Base-by-base conservation (phyloP, 2,113 vertebrate genomes). In the Himantopus leucocephalus region DNA sequence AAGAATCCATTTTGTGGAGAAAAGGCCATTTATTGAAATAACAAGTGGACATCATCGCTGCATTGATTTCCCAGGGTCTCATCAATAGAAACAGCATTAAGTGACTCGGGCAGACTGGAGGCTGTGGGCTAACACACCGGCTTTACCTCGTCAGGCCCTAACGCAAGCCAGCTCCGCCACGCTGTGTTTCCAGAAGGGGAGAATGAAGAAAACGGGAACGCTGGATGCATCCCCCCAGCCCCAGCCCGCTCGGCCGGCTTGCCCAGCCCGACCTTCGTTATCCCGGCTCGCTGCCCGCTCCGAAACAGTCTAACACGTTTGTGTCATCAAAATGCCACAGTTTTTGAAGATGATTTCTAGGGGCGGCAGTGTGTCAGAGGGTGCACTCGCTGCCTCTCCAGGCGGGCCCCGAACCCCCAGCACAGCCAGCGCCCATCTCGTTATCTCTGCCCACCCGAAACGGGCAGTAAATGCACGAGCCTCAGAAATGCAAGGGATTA, bases 151-250 rank as follows among this genome's bases (percentile, higher is more conserved):
- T 4, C 21, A n/a, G 58, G 58, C 52, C 41, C 41, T 6, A 20
- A 10, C 6, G 11, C 48, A 9, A 4, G 32, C 10, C 23, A 14
- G 48, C 47, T 19, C 64, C 5, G 0, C 0, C 2, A 18, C 37
- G 2, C 1, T 0, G 18, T 6, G 22, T 2, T 15, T 66, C 13
- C 27, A 2, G 2, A 9, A 14, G 60, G 66, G 19, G 60, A 47
- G 68, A 4, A 30, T 4, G 78, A 14, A 3, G 19, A 2, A 3
- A 12, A 5, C 4, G 7, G 1, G 7, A 8, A 9, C 3, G 14
- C 50, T 19, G 17, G 41, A 5, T 8, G 63, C 30, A 3, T 8
- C 55, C 3, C 43, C 52, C 20, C 2, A 6, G 30, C 56, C 67
- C 14, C 62, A 8, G 34, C 43, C 52, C 0, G 26, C 29, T 22